phyloP scores from a whole-genome alignment of 2,113 vertebrate species.

The Benitochromis conjunctus region DNA sequence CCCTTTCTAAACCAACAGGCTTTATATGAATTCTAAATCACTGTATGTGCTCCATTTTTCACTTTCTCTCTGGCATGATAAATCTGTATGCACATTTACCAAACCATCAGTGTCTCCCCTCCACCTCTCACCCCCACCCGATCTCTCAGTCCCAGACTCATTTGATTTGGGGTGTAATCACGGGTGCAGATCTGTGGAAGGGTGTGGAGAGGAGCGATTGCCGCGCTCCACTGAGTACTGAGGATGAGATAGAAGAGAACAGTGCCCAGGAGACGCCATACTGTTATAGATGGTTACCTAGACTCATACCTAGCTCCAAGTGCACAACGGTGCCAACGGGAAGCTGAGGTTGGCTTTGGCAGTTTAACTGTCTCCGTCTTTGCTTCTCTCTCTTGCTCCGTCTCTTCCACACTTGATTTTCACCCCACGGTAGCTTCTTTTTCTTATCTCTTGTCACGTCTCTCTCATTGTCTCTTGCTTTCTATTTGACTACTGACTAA shows the following conservation, averaged over 20 bases:
- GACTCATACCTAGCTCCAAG: slow-evolving; percentile 19
- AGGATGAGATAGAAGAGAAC: slow-evolving; percentile 48
- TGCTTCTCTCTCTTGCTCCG: background rate
- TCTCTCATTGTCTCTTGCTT: background rate
- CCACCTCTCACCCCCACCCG: background rate
- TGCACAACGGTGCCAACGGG: slow-evolving; percentile 5
- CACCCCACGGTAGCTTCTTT: background rate
- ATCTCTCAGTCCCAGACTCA: slow-evolving; percentile 51
- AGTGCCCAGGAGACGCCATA: slow-evolving; percentile 32
- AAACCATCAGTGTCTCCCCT: slow-evolving; percentile 18
- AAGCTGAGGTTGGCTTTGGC: slow-evolving; percentile 11
- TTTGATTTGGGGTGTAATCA: slow-evolving; percentile 66
- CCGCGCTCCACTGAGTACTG: slow-evolving; percentile 48
- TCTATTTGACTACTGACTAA: background rate
- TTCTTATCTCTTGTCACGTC: background rate
- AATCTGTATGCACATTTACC: slow-evolving; percentile 59
- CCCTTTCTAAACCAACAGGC: slow-evolving; percentile 41
- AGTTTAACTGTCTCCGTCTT: slow-evolving; percentile 3
- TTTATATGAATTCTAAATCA: slow-evolving; percentile 41
- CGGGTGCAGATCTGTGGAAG: slow-evolving; percentile 58
- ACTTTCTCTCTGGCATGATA: slow-evolving; percentile 36
- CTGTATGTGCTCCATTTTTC: slow-evolving; percentile 1
- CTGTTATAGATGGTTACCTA: slow-evolving; percentile 36
- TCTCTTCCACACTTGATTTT: slow-evolving; percentile 9
- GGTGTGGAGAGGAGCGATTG: slow-evolving; percentile 61